Evolutionary conservation across 2,888 invertebrate species (phyloP).

Genomic region (Drosophila siamana): DNA sequence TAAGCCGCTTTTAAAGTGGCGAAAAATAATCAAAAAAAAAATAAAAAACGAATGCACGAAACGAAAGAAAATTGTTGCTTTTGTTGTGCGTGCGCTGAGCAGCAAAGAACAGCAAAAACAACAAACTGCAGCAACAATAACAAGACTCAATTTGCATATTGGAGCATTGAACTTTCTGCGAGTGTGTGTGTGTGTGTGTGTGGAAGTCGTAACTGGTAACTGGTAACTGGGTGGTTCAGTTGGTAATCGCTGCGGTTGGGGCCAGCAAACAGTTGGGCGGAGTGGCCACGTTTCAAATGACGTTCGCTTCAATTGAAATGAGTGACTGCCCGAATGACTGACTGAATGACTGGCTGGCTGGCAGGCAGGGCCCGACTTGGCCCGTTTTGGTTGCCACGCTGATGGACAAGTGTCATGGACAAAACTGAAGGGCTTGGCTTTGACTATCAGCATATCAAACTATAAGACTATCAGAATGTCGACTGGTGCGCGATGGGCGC

Average conservation of each 20-base stretch:
- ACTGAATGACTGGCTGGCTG: constrained; percentile 26
- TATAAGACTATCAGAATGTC: background rate
- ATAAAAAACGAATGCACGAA: constrained; percentile 6
- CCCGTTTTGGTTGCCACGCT: constrained; percentile 64
- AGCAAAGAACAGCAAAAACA: constrained; percentile 23
- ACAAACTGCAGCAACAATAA: constrained; percentile 30
- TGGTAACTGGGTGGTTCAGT: constrained; percentile 42
- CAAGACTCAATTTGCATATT: constrained; percentile 75
- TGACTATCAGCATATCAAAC: constrained; percentile 7
- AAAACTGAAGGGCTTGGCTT: constrained; percentile 63
- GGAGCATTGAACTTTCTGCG: constrained; percentile 72
- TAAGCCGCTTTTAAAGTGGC: constrained; percentile 58
- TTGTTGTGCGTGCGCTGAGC: constrained; percentile 60
- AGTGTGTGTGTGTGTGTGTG: constrained; percentile 8
- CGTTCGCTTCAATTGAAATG: constrained; percentile 62
- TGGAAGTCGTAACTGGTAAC: constrained; percentile 27
- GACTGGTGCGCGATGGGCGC: constrained; percentile 41
- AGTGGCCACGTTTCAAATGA: constrained; percentile 76
- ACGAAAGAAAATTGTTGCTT: constrained; percentile 28
- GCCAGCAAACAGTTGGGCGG: constrained; percentile 32
- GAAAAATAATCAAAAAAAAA: background rate
- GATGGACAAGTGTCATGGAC: constrained; percentile 78
- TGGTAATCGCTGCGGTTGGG: constrained; percentile 54
- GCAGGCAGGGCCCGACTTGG: constrained; percentile 37
- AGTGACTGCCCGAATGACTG: constrained; percentile 33